Conservation (phyloP, 2,888 invertebrate genomes). For the Drosophila melanosoma region DNA sequence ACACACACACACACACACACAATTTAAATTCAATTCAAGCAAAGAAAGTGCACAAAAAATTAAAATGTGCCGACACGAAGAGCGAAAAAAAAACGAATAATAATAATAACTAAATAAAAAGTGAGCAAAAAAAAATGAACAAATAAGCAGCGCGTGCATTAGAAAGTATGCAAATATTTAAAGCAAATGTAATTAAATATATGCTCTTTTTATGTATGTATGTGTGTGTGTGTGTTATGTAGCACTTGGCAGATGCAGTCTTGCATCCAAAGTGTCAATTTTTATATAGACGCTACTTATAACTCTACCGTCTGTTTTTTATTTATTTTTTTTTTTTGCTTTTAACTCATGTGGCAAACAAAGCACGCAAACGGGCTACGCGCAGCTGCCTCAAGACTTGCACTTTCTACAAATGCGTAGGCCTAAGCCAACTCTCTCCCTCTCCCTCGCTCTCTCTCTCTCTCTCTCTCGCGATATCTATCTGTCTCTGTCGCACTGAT, state of each 20-base stretch:
- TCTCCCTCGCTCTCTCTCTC: background rate
- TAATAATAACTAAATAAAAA: slow-evolving; percentile 29
- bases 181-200: slow-evolving; percentile 74
- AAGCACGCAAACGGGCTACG: slow-evolving; percentile 76
- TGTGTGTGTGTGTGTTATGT: slow-evolving; percentile 26
- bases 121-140: slow-evolving; percentile 18
- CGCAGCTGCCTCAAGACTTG: slow-evolving; percentile 78
- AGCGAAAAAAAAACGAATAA: slow-evolving; percentile 17
- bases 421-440: slow-evolving; percentile 13
- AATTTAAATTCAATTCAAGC: slow-evolving; percentile 69
- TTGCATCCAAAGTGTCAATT: slow-evolving; percentile 59
- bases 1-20: slow-evolving; percentile 46
- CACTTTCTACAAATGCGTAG: slow-evolving; percentile 79
- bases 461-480: slow-evolving; percentile 2
- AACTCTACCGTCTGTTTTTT: slow-evolving; percentile 9
- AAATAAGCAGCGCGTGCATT: slow-evolving; percentile 62
- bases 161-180: slow-evolving; percentile 79
- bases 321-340: background rate
- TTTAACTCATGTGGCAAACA: slow-evolving; percentile 69
- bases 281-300: slow-evolving; percentile 10
- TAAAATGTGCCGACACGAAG: slow-evolving; percentile 47
- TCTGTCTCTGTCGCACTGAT: slow-evolving; percentile 7
- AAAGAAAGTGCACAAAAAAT: slow-evolving; percentile 53
- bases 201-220: slow-evolving; percentile 10
- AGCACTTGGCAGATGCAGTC: slow-evolving; percentile 43